Evolutionary conservation across 2,113 vertebrate genomes (phyloP).

Genomic region (Osmerus mordax): DNA sequence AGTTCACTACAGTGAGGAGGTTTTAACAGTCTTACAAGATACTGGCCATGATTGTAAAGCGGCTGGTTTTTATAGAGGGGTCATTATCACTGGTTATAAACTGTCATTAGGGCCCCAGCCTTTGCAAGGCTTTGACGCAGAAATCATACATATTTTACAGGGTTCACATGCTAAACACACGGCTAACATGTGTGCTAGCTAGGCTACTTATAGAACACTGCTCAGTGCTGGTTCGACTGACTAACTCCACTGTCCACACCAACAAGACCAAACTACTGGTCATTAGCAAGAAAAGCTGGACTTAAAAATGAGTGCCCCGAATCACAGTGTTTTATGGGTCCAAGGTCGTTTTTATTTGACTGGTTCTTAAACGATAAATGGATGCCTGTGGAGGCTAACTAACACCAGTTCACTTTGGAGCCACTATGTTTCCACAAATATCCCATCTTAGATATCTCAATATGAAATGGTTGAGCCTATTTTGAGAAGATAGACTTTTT

Average conservation of each 20-base stretch:
- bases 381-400: constrained; percentile 63
- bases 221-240: neutral
- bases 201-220: neutral
- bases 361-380: constrained; percentile 70
- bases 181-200: constrained; percentile 61
- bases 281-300: constrained; percentile 68
- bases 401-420: constrained; percentile 61
- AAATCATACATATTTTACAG: constrained; percentile 61
- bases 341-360: constrained; percentile 68
- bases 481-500: no score
- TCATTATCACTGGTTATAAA: constrained; percentile 76
- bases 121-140: constrained; percentile 40
- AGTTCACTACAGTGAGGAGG: neutral
- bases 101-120: constrained; percentile 53
- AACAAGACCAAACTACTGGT: constrained; percentile 48
- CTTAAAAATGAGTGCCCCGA: constrained; percentile 63
- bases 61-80: constrained; percentile 67
- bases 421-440: constrained; percentile 5
- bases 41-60: constrained; percentile 62
- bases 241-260: constrained; percentile 23
- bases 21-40: constrained; percentile 36
- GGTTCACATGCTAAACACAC: constrained; percentile 67
- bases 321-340: constrained; percentile 70
- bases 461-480: no score
- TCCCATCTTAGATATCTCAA: neutral